Conservation (phyloP, 2,888 invertebrate genomes). For the Polyploca ridens region DNA sequence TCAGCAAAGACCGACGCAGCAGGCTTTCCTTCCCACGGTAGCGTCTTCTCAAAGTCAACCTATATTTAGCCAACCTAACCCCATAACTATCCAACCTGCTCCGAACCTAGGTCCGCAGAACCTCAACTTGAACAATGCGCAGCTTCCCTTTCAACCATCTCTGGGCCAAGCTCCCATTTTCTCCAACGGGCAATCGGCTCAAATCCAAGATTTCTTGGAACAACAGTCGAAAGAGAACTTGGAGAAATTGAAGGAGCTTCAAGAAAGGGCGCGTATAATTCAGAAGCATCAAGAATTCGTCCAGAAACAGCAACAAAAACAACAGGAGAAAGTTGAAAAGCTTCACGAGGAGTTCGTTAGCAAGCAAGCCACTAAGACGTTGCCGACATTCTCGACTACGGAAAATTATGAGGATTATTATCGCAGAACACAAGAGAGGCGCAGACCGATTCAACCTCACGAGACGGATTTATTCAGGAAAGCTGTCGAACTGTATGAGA, state of each 20-base stretch:
- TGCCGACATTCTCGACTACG: constrained; percentile 80
- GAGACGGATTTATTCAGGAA: constrained; percentile 87
- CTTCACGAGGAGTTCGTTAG: constrained; percentile 89
- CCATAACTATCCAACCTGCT: constrained; percentile 76
- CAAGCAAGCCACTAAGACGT: constrained; percentile 87
- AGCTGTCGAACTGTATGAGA: constrained; percentile 87
- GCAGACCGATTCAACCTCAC: constrained; percentile 85
- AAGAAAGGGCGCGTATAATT: constrained; percentile 89
- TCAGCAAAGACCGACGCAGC: constrained; percentile 70
- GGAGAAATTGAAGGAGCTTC: constrained; percentile 87
- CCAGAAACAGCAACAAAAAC: constrained; percentile 91
- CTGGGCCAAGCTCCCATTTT: constrained; percentile 73
- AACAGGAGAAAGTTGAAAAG: constrained; percentile 90
- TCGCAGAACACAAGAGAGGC: constrained; percentile 67
- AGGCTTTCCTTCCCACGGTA: constrained; percentile 71
- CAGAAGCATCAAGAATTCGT: constrained; percentile 91
- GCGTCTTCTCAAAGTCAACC: constrained; percentile 59
- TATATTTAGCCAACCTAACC: constrained; percentile 67
- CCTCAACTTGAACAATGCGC: constrained; percentile 60
- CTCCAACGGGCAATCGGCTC: constrained; percentile 78
- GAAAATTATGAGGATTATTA: constrained; percentile 75
- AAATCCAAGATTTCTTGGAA: constrained; percentile 84
- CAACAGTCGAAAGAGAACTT: constrained; percentile 86
- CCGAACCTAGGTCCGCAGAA: constrained; percentile 75
- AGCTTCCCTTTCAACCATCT: constrained; percentile 69